phyloP scores from a whole-genome alignment of 2,797 vertebrate species.

The Nasua narica region DNA sequence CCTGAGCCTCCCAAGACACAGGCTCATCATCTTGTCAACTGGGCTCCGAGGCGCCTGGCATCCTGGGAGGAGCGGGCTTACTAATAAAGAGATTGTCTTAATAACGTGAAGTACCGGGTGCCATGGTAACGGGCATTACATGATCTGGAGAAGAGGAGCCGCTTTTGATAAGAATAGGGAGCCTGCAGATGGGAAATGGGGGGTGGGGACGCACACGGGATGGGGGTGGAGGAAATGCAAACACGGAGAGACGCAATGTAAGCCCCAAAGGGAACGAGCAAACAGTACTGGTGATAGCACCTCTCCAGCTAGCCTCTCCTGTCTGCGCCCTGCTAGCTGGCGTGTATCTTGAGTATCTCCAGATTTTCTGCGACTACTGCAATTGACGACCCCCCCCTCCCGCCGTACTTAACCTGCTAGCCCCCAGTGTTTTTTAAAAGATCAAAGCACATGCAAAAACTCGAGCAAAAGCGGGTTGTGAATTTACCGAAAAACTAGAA shows the following conservation, averaged over 20 bases:
- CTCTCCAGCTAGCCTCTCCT: not conserved
- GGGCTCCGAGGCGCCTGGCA: not conserved
- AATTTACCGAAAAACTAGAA: not conserved
- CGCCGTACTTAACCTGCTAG: too few species aligned
- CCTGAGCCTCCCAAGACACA: not conserved
- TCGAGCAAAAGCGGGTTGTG: not conserved
- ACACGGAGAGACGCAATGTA: not conserved
- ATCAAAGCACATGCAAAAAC: not conserved
- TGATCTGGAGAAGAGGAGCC: constrained; percentile 42
- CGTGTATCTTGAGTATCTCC: too few species aligned
- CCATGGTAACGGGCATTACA: constrained; percentile 78
- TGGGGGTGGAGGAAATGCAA: not conserved
- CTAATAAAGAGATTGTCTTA: constrained; percentile 74
- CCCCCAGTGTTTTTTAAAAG: not conserved
- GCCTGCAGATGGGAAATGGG: constrained; percentile 32
- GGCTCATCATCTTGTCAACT: constrained; percentile 44
- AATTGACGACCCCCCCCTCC: too few species aligned
- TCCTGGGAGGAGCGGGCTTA: constrained; percentile 50
- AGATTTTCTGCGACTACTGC: not conserved
- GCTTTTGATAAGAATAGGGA: constrained; percentile 61
- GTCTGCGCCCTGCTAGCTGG: not conserved
- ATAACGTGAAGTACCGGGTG: constrained; percentile 55
- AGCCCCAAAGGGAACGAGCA: not conserved
- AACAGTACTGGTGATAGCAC: not conserved
- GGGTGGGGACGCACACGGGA: not conserved